A percentile compares a stretch with the other conserved stretches of the same genome.
Evolutionary conservation across 1,140 invertebrate species (phyloP).

Genomic region (Habropoda laboriosa): DNA sequence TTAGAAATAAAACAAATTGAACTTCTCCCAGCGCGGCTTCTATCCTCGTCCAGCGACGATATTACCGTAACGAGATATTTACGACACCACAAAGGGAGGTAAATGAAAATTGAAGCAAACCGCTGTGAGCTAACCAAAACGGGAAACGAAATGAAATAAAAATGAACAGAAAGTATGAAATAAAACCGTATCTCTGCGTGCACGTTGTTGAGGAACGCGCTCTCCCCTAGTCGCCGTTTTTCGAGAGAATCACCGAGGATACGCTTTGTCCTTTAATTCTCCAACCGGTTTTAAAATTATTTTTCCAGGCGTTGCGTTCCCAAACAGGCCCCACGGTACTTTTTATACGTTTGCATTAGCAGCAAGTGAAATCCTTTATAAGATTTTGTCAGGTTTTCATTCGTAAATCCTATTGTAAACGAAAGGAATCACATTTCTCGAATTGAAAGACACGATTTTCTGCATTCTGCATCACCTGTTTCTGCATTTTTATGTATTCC

Average conservation of each 20-base stretch:
- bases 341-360: not conserved
- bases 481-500: no score
- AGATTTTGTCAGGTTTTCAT: not conserved
- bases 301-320: not conserved
- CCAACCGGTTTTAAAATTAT: conserved; percentile 4
- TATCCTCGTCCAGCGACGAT: not conserved
- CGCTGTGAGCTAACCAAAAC: conserved; percentile 1
- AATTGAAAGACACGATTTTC: no score
- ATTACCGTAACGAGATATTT: not conserved
- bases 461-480: no score
- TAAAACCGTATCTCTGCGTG: not conserved
- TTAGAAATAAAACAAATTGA: not conserved
- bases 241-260: conserved; percentile 6
- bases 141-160: not conserved
- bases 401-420: not conserved
- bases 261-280: conserved; percentile 34
- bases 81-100: conserved; percentile 2
- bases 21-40: not conserved
- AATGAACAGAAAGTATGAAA: not conserved
- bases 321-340: not conserved
- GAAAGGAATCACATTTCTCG: not conserved
- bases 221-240: not conserved
- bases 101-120: conserved; percentile 38
- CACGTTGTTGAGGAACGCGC: not conserved
- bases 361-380: not conserved